Evolutionary conservation across 2,797 vertebrate genomes (phyloP), one percentile per base, ranked within the genome.

Genomic region (Gadopsis marmoratus): DNA sequence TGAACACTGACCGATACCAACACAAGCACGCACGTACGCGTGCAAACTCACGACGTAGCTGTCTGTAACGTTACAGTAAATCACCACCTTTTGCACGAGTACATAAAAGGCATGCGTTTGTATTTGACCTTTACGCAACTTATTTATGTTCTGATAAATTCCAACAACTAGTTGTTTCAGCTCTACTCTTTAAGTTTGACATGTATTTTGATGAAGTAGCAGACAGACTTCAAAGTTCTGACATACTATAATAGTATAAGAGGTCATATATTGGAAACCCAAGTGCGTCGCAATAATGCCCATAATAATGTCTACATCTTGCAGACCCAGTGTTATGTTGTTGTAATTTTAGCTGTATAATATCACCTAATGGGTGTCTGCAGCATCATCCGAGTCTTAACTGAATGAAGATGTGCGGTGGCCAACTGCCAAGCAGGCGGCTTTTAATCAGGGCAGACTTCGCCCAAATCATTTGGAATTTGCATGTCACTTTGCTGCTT

Each of bases 371-470:
- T 82, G 78, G 65, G 47, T 89, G 83, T 83, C 76, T 53, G 17
- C 71, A 76, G 85, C 62, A 70, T 89, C 74, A 66, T 84, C 80
- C 45, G 71, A 81, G 83, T 78, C 81, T 86, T 75, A 65, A 63
- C 66, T 70, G 67, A 81, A 82, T 76, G 67, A 66, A 90, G 81
- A 87, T 69, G 79, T 74, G 58, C 67, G 51, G 86, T 88, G 93
- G 91, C 86, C 53, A 74, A 71, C 82, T 88, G 90, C 93, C 92
- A 93, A 89, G 90, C 83, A 79, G 82, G 75, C 74, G 12, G 83
- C 86, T 87, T 87, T 85, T 89, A 91, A 88, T 91, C 84, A 86
- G 89, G 86, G 81, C 90, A 87, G 79, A 87, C 84, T 87, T 74
- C 69, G 79, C 71, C 88, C 50, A 81, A 91, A 89, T 90, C 81